Evolutionary conservation across 2,888 invertebrate species (phyloP), one percentile per base, ranked within the genome.

Genomic region (Syritta pipiens): DNA sequence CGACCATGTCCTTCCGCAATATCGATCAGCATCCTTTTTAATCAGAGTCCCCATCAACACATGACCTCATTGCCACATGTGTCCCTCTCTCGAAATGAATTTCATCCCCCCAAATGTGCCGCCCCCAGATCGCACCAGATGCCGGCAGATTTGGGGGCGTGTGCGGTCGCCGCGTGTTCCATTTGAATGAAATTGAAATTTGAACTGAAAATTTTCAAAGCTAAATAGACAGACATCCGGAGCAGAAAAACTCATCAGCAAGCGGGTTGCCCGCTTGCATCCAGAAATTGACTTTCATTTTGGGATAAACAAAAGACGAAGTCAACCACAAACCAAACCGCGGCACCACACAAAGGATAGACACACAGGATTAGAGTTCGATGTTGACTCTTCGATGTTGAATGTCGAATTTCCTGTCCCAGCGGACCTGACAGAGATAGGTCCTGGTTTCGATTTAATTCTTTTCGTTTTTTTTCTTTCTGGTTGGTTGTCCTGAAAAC

Each of bases 301-400:
- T 20, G 60, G 24, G 3, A 59, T 55, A 67, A 44, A 79, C 79
- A 79, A 79, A 79, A 68, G 79, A 62, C 68, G 28, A 79, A 79
- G 67, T 79, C 74, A 79, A 79, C 79, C 74, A 28, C 79, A 79
- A 79, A 74, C 79, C 74, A 51, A 74, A 79, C 79, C 79, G 74
- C 67, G 74, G 62, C 62, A 57, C 67, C 60, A 55, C 79, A 79
- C 60, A 79, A 79, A 74, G 74, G 57, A 62, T 48, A 49, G 10
- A 19, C 14, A 22, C 60, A 30, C 57, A 12, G 53, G 46, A 76
- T 69, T 63, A 46, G 55, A 71, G 65, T 48, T 77, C 76, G 57
- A 76, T 63, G 76, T 76, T 76, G 69, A 49, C 48, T 76, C 22
- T 32, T 26, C 24, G 6, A 12, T 12, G 53, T 53, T 59, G 77